Base-by-base conservation (phyloP, 2,113 vertebrate genomes). In the Anser brachyrhynchus region DNA sequence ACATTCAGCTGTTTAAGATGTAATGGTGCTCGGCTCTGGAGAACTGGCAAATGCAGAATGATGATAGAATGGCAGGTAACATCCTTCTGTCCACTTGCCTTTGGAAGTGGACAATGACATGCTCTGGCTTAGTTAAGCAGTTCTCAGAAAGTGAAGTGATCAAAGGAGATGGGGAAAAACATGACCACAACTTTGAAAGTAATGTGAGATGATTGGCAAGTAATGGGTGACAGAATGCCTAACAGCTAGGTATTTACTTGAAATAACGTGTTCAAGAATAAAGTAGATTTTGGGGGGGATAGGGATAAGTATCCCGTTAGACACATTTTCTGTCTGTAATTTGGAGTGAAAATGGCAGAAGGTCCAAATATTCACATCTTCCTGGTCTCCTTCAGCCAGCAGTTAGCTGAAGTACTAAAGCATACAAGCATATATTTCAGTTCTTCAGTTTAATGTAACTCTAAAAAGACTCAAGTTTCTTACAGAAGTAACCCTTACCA, bases 161-260 rank as follows among this genome's bases (percentile, higher is more conserved):
- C 41, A 55, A 64, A 10, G 11, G 8, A 57, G 83, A 87, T 67
- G 22, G 80, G 59, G 37, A 77, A 92, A 87, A 92, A 20, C 57
- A 64, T 0, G 2, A 39, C 9, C 23, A 33, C 0, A 1, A 37
- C 55, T 74, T 26, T 51, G 28, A 77, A 71, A 66, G 51, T 5
- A 43, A 71, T 66, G 35, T 1, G 4, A 72, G 52, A 59, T 3
- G 2, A 88, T 35, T 67, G 58, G 67, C 59, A 49, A 44, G 11
- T 13, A 78, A 37, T 2, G 6, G 46, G 46, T 59, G 44, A 67
- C 29, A 69, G n/a, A 18, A 62, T 17, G 22, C 37, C 57, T 81
- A 71, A 51, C 16, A 64, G 18, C 29, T 75, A 4, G 0, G 2
- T 23, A n/a, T 46, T 91, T 70, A 37, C 59, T 55, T 52, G 37